Evolutionary conservation across 1,140 invertebrate species (phyloP).

Genomic region (Drosophila kepulauana): DNA sequence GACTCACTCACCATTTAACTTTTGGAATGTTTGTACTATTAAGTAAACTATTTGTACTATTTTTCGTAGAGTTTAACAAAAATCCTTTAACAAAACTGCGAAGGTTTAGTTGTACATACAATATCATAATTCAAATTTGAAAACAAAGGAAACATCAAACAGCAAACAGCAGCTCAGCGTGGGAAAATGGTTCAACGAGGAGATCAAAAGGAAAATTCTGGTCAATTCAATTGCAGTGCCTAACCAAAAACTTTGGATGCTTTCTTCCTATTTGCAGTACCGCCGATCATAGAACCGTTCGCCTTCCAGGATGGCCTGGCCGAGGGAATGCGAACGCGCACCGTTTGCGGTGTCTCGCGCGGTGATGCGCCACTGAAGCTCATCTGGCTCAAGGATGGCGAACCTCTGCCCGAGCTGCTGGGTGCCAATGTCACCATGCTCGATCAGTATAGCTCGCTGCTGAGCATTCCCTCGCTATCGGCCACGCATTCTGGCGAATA

Average conservation of each 20-base stretch:
- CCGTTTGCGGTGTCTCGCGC: constrained; percentile 93
- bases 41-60: constrained; percentile 49
- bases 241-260: constrained; percentile 77
- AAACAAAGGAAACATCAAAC: background rate
- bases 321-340: constrained; percentile 93
- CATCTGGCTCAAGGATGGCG: constrained; percentile 92
- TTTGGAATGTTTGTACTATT: constrained; percentile 74
- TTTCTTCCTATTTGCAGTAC: constrained; percentile 90
- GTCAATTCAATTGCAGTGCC: constrained; percentile 85
- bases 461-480: constrained; percentile 91
- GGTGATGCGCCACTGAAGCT: constrained; percentile 91
- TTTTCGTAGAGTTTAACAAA: constrained; percentile 69
- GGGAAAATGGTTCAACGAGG: constrained; percentile 33
- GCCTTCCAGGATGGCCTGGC: constrained; percentile 92
- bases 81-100: constrained; percentile 77
- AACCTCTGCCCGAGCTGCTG: constrained; percentile 87
- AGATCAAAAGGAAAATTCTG: background rate
- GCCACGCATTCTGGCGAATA: constrained; percentile 92
- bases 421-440: constrained; percentile 90
- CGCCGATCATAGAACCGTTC: constrained; percentile 94
- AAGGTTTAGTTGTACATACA: constrained; percentile 73
- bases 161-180: constrained; percentile 53
- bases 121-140: constrained; percentile 22
- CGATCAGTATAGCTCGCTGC: constrained; percentile 90
- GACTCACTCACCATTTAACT: constrained; percentile 53